phyloP scores from a whole-genome alignment of 2,888 invertebrate genomes.

The Chrysomela aeneicollis region DNA sequence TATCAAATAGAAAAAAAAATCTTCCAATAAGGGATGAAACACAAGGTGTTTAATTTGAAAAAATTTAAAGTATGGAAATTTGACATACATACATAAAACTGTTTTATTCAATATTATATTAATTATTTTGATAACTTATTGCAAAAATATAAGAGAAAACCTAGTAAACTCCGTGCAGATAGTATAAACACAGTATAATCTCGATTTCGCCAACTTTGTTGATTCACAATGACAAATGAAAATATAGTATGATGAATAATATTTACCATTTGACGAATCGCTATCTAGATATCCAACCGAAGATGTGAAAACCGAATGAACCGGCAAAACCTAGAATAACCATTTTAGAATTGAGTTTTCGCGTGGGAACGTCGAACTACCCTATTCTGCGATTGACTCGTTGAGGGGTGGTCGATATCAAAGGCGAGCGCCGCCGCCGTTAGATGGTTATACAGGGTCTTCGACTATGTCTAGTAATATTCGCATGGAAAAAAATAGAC shows the following conservation, averaged over 20 bases:
- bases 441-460: background rate
- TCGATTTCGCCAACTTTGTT: too few relatives aligned
- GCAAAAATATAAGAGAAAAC: too few relatives aligned
- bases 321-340: background rate
- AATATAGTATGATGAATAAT: background rate
- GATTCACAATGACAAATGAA: background rate
- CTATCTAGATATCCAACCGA: background rate
- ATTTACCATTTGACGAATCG: background rate
- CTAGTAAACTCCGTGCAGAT: too few relatives aligned
- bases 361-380: background rate
- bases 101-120: too few relatives aligned
- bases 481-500: too few relatives aligned
- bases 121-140: too few relatives aligned
- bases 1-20: too few relatives aligned
- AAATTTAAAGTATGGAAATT: too few relatives aligned
- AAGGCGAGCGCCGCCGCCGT: background rate
- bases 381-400: background rate
- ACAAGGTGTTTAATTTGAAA: too few relatives aligned
- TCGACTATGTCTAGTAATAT: background rate
- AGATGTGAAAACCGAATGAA: background rate
- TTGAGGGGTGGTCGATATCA: background rate
- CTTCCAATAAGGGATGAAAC: too few relatives aligned
- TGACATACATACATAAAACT: too few relatives aligned
- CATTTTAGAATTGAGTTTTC: background rate
- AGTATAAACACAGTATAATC: too few relatives aligned